phyloP scores from a whole-genome alignment of 2,888 invertebrate species.

The Imbricaverruca yamaguchii region DNA sequence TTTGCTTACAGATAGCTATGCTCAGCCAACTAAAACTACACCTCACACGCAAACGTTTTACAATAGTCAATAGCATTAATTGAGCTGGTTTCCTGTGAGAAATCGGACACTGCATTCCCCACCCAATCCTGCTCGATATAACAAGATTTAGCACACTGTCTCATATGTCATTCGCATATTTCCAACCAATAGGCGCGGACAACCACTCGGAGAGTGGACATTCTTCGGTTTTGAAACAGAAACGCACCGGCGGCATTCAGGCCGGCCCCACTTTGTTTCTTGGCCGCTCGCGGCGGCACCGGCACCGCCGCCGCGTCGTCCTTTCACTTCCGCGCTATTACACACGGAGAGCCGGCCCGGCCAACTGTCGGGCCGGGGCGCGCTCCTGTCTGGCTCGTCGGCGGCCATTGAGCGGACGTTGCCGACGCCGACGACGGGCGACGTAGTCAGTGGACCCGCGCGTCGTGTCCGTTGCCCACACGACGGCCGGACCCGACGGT shows the following conservation, averaged over 20 bases:
- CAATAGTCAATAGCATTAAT: no score
- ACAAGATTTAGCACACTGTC: background rate
- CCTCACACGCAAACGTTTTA: no score
- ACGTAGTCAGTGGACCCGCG: background rate
- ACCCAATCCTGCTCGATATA: background rate
- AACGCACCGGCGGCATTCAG: background rate
- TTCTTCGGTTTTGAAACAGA: background rate
- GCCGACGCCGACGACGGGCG: background rate
- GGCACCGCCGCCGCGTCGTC: background rate
- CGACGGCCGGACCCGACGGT: background rate
- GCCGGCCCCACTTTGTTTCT: background rate
- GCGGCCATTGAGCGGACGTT: background rate
- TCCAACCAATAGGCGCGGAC: background rate
- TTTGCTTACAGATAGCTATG: no score
- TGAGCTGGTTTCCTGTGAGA: background rate
- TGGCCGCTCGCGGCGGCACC: background rate
- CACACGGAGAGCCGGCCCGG: background rate
- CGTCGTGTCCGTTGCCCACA: background rate
- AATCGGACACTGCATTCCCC: background rate
- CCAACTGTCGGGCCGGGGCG: background rate
- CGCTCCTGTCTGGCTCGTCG: background rate
- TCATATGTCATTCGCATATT: background rate
- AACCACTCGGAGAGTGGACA: background rate
- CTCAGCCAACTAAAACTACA: no score
- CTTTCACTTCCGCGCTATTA: conserved; percentile 7